Conservation (phyloP, 64 coral and sea anemone genomes). For the Dendronephthya gigantea region DNA sequence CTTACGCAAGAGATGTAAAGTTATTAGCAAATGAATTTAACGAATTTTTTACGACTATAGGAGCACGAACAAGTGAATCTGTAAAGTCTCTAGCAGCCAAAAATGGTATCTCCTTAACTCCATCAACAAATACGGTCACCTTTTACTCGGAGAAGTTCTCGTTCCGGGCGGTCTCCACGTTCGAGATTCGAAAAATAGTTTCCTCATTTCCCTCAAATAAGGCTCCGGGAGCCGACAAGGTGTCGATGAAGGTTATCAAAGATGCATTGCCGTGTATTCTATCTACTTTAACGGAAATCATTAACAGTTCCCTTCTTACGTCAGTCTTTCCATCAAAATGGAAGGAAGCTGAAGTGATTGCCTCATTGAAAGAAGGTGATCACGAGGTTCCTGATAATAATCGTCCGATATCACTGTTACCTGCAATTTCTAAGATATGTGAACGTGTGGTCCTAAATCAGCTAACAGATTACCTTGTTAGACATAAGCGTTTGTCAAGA, state of each 20-base stretch:
- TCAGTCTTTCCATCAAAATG: too few relatives aligned
- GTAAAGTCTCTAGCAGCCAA: background rate
- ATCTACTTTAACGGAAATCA: conserved; percentile 11
- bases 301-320: too few relatives aligned
- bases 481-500: background rate
- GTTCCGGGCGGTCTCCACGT: conserved; percentile 18
- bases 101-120: background rate
- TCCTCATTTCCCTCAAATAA: conserved; percentile 21
- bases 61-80: background rate
- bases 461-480: conserved; percentile 9
- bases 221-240: conserved; percentile 21
- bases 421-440: too few relatives aligned
- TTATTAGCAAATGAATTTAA: conserved; percentile 29
- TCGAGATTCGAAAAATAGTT: conserved; percentile 24
- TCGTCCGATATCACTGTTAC: background rate
- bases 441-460: conserved; percentile 18
- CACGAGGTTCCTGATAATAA: conserved; percentile 11
- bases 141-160: conserved; percentile 3
- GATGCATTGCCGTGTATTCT: conserved; percentile 32
- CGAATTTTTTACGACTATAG: conserved; percentile 20
- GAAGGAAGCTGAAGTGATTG: conserved; percentile 17
- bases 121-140: conserved; percentile 29
- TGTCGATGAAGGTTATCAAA: conserved; percentile 22
- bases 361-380: conserved; percentile 27
- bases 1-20: conserved; percentile 8